Evolutionary conservation across 2,888 invertebrate genomes (phyloP), one percentile per base, ranked within the genome.

Genomic region (Azorinus chamasolen): DNA sequence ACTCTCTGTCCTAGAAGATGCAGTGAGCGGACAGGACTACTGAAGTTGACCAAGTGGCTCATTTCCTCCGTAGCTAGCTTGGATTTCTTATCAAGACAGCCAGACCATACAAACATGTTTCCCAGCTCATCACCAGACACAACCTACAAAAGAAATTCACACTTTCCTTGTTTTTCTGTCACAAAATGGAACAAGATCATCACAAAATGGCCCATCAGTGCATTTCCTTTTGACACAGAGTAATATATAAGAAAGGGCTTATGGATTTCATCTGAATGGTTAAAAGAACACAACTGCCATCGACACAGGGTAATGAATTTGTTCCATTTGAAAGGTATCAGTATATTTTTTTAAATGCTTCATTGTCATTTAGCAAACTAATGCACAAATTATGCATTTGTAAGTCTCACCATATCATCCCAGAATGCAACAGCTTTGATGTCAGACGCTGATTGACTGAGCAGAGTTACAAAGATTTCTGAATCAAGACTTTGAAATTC

Each of bases 341-440:
- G n/a, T n/a, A n/a, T n/a, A n/a, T n/a, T n/a, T n/a, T n/a, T n/a
- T n/a, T n/a, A n/a, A n/a, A n/a, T n/a, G n/a, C n/a, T n/a, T n/a
- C n/a, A n/a, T n/a, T n/a, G n/a, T n/a, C n/a, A n/a, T n/a, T n/a
- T n/a, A n/a, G n/a, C n/a, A n/a, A n/a, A n/a, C n/a, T n/a, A n/a
- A n/a, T n/a, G n/a, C n/a, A n/a, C n/a, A n/a, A n/a, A n/a, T n/a
- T n/a, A n/a, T n/a, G n/a, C n/a, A n/a, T n/a, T n/a, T n/a, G n/a
- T n/a, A 14, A 59, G 16, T 57, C 73, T 54, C 66, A 81, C 81
- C 27, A 39, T 62, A 54, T 75, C 58, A 20, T 78, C 78, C 81
- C 81, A 81, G 45, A 79, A 62, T 45, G 83, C 83, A 24, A 83
- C 79, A 62, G 77, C 77, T 54, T 64, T 79, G 10, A 79, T 69